Base-by-base conservation (phyloP, 2,888 invertebrate species). In the Pemphredon lugubris region DNA sequence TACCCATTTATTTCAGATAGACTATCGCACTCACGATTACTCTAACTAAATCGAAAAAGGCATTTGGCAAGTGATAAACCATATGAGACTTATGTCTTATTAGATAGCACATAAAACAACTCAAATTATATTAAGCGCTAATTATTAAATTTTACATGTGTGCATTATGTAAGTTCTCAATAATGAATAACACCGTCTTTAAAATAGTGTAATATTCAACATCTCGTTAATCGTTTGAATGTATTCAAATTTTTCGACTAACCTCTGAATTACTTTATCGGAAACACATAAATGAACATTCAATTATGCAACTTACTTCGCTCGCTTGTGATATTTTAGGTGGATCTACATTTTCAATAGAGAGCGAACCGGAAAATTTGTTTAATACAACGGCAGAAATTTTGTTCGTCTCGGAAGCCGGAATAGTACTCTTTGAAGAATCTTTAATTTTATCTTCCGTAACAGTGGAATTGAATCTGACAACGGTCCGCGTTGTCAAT, bases 321-420 rank as follows among this genome's bases (percentile, higher is more conserved):
- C 90, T 90, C n/a, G 91, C 84, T 58, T 90, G 87, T 9, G 92
- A 81, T 74, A 90, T 88, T 55, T 87, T 86, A 3, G 88, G 87
- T 26, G 84, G 77, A 51, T 90, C 88, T 7, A 90, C 34, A 69
- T 91, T 90, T 83, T 91, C 90, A 32, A 93, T 88, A 42, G 87
- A 84, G n/a, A 93, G 82, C 0, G 92, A 91, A 77, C 91, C 86
- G 1, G 90, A 90, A 47, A 91, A 84, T 72, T 91, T 88, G 73
- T 90, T 91, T 47, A 93, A 84, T 16, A 92, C 89, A 0, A 93
- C 93, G 5, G 92, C 92, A 64, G 84, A 83, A 54, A 87, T 83
- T 73, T 79, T 85, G 13, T 77, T 77, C 9, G 81, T 66, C 34
- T 77, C 78, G n/a, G 79, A 65, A 37, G 68, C 71, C 30, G 84